Conservation (phyloP, 2,888 invertebrate genomes). For the Morpho deidamia region DNA sequence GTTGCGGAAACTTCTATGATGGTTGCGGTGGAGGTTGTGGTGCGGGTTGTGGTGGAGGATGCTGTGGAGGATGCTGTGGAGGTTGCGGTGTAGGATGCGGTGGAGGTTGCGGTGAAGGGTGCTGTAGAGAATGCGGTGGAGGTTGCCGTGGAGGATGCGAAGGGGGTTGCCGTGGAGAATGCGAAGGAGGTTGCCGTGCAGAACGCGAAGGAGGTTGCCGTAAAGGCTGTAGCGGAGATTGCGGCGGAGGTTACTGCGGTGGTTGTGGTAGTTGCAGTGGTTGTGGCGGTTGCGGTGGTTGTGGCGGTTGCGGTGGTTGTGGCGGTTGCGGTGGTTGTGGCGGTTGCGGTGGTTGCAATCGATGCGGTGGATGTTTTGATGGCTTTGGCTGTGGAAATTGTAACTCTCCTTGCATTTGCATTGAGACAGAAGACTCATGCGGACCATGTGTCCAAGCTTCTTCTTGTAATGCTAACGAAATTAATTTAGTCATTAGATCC, state of each 20-base stretch:
- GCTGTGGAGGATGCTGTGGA: too few species aligned
- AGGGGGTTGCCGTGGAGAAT: too few species aligned
- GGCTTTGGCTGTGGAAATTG: constrained; percentile 4
- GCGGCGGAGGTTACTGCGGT: constrained; percentile 17
- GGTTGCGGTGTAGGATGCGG: too few species aligned
- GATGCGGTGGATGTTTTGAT: background rate
- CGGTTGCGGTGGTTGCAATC: constrained; percentile 5
- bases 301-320: constrained; percentile 26
- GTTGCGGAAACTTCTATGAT: background rate
- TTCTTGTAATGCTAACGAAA: constrained; percentile 16
- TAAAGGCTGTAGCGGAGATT: constrained; percentile 6
- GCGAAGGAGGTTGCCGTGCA: background rate
- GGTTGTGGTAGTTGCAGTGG: constrained; percentile 20
- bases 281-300: constrained; percentile 26
- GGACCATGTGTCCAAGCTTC: background rate
- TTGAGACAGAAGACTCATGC: constrained; percentile 3
- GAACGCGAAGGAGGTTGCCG: constrained; percentile 17
- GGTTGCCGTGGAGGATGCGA: too few species aligned
- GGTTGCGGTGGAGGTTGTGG: background rate
- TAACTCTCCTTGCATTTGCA: constrained; percentile 1
- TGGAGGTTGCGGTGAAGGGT: too few species aligned
- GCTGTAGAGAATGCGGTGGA: too few species aligned
- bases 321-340: constrained; percentile 13
- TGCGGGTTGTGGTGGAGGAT: background rate
- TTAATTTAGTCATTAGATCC: constrained; percentile 23